Conservation (phyloP, 2,888 invertebrate genomes). For the Nysson spinosus region DNA sequence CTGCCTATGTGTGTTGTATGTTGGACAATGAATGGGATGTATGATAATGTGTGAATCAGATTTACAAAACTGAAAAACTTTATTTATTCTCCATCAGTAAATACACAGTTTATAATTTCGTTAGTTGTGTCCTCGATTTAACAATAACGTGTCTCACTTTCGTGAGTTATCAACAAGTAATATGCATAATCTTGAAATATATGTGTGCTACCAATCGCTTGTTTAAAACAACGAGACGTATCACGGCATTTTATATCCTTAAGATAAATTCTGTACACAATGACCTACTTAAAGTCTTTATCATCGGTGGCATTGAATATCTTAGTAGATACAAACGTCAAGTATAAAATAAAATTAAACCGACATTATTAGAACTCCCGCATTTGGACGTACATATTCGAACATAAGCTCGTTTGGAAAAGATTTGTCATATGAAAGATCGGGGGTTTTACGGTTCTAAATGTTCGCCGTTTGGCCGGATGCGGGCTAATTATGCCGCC, state of each 20-base stretch:
- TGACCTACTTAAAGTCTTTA: slow-evolving; percentile 2
- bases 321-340: neutral
- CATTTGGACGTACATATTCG: slow-evolving; percentile 72
- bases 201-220: slow-evolving; percentile 28
- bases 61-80: slow-evolving; percentile 63
- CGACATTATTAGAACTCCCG: slow-evolving; percentile 64
- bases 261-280: slow-evolving; percentile 28
- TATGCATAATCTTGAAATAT: slow-evolving; percentile 24
- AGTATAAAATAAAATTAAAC: slow-evolving; percentile 1
- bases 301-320: neutral
- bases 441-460: slow-evolving; percentile 67
- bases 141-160: slow-evolving; percentile 32
- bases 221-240: slow-evolving; percentile 10
- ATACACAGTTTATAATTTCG: slow-evolving; percentile 46
- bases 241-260: slow-evolving; percentile 17
- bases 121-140: slow-evolving; percentile 4
- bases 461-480: slow-evolving; percentile 56
- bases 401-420: slow-evolving; percentile 69
- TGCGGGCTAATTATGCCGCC: slow-evolving; percentile 65
- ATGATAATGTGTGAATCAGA: slow-evolving; percentile 56
- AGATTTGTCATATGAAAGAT: slow-evolving; percentile 70
- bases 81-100: slow-evolving; percentile 63
- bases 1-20: neutral
- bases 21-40: slow-evolving; percentile 27
- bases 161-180: slow-evolving; percentile 16